Percentiles rank a stretch among this genome's conserved stretches.
Conservation (phyloP, 2,888 invertebrate species). For the Hirtodrosophila histrioides region DNA sequence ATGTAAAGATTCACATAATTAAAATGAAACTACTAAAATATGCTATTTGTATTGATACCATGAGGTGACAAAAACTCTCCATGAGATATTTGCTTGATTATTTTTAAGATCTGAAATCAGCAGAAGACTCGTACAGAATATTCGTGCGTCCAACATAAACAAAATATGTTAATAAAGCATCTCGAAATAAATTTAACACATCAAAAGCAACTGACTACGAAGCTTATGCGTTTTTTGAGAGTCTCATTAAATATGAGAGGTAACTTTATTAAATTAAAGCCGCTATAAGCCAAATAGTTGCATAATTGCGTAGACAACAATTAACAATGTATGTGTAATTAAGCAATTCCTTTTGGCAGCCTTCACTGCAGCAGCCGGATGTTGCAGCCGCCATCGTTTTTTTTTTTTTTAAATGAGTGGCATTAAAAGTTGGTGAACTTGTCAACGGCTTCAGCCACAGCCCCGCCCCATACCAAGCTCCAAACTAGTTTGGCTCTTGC, state of each 20-base stretch:
- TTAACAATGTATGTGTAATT: conserved; percentile 6
- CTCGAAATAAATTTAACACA: too few relatives aligned
- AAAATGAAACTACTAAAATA: too few relatives aligned
- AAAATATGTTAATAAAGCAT: too few relatives aligned
- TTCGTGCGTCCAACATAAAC: too few relatives aligned
- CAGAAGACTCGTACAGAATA: too few relatives aligned
- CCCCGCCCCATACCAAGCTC: not conserved
- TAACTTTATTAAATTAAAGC: conserved; percentile 22
- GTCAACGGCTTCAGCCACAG: conserved; percentile 54
- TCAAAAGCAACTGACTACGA: not conserved
- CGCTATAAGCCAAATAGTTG: conserved; percentile 16
- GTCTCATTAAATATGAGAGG: conserved; percentile 33
- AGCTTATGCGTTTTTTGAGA: not conserved
- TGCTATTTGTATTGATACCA: too few relatives aligned
- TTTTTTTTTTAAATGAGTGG: conserved; percentile 72
- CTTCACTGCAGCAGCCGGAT: conserved; percentile 7
- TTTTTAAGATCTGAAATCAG: too few relatives aligned
- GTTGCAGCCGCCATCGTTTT: conserved; percentile 50
- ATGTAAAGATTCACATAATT: too few relatives aligned
- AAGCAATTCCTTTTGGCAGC: conserved; percentile 23
- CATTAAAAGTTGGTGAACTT: conserved; percentile 76
- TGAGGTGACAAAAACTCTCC: too few relatives aligned
- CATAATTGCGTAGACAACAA: conserved; percentile 16
- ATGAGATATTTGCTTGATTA: too few relatives aligned
- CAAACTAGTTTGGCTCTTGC: not conserved